Evolutionary conservation across 2,797 vertebrate species (phyloP), one percentile per base, ranked within the genome.

Genomic region (Otus scops): DNA sequence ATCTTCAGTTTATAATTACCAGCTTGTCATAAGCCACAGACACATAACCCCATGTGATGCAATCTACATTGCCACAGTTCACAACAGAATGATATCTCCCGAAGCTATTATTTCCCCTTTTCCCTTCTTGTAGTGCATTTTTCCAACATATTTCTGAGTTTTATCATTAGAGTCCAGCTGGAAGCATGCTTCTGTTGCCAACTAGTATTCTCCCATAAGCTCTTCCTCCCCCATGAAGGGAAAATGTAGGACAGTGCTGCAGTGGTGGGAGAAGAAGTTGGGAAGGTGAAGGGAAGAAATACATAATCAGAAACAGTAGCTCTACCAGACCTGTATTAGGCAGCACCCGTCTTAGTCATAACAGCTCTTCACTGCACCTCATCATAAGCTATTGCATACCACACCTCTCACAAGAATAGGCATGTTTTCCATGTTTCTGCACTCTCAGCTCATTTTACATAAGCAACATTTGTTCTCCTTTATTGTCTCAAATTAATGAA

Each of bases 351-450:
- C 34, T 84, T 59, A 73, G 47, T 38, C 39, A 48, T 69, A 91
- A 34, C 10, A 75, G 41, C 38, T 65, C 43, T 65, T 69, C 61
- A 7, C 50, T 43, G 30, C 34, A 47, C 24, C 34, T 78, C 36
- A 81, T 79, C 26, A 11, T 21, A 41, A 89, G 43, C 53, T 68
- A 27, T 71, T 86, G 56, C 43, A 69, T 32, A 45, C 61, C 61
- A 69, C 85, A 69, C 69, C 65, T 93, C 88, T 94, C 71, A 89
- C 89, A 93, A 91, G 89, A 95, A 88, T 2, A 86, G 69, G 39
- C 93, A 93, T 17, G 73, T 90, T 81, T 94, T 51, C 50, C 10
- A 24, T 23, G 13, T 60, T 92, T 71, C 76, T n/a, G 20, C 47
- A 39, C 27, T 61, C 38, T 24, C 56, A 47, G 36, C 82, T 93